Evolutionary conservation across 2,888 invertebrate genomes (phyloP).

Genomic region (Parthenolecanium corni): DNA sequence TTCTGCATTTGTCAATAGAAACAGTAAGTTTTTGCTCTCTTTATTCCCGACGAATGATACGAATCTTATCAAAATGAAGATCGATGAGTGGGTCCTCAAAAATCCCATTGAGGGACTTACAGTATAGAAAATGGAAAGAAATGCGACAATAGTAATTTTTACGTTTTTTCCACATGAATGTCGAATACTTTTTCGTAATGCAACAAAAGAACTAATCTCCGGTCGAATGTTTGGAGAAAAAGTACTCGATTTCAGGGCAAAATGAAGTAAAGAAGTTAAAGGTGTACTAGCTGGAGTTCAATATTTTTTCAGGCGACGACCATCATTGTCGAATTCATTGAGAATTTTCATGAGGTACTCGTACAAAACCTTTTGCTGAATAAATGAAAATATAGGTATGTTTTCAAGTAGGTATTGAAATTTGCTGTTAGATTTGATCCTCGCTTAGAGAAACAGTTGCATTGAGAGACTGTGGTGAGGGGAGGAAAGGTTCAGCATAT

Average conservation of each 20-base stretch:
- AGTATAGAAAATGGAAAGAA: not conserved
- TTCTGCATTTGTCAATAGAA: slow-evolving; percentile 13
- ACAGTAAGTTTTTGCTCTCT: not conserved
- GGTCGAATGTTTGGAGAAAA: slow-evolving; percentile 19
- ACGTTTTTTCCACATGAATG: not conserved
- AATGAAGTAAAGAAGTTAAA: slow-evolving; percentile 1
- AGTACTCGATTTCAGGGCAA: not conserved
- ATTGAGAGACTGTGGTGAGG: no score
- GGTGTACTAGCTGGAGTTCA: slow-evolving; percentile 4
- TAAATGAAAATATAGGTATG: no score
- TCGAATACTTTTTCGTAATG: not conserved
- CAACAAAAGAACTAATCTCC: slow-evolving; percentile 18
- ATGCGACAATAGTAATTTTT: slow-evolving; percentile 21
- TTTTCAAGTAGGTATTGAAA: no score
- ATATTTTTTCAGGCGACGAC: no score
- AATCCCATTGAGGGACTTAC: not conserved
- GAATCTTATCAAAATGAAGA: slow-evolving; percentile 20
- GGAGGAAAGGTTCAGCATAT: no score
- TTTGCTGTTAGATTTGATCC: no score
- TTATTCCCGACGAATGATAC: not conserved
- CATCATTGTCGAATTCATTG: no score
- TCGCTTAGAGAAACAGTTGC: no score
- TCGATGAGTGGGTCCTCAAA: slow-evolving; percentile 14
- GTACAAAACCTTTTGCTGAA: slow-evolving; percentile 2
- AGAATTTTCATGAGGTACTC: no score